These are phyloP conservation scores for Peromyscus attwateri DNA, from an alignment of 2,797 vertebrate species.

Conservation along the genomic window DNA sequence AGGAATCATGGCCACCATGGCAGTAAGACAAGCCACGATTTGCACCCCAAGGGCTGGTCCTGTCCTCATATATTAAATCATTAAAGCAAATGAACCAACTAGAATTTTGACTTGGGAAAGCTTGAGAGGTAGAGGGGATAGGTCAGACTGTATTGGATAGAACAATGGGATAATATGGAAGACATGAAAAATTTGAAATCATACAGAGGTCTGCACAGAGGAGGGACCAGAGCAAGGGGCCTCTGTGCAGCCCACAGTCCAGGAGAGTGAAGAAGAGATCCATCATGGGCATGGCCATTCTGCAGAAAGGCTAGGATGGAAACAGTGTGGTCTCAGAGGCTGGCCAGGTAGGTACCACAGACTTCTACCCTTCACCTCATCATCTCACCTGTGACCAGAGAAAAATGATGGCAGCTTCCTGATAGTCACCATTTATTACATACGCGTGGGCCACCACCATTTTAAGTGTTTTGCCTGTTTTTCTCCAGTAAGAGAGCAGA, in stretches of 20 bases:
- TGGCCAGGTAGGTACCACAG: not conserved
- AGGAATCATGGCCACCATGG: conserved; percentile 54
- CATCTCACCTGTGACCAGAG: not conserved
- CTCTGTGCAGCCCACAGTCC: not conserved
- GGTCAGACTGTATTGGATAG: conserved; percentile 50
- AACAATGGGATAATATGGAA: conserved; percentile 41
- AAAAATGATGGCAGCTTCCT: not conserved
- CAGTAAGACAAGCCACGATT: conserved; percentile 43
- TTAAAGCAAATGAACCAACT: conserved; percentile 21
- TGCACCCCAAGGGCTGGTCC: conserved; percentile 25
- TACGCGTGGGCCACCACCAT: not conserved
- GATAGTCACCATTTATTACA: not conserved
- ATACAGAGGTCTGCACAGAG: not conserved
- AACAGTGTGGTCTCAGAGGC: not conserved
- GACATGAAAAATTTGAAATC: conserved; percentile 6
- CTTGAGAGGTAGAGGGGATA: conserved; percentile 59
- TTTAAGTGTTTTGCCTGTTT: conserved; percentile 34
- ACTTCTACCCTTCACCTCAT: not conserved
- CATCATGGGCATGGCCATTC: too few relatives aligned
- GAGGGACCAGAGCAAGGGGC: not conserved
- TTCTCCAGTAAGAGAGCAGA: not conserved
- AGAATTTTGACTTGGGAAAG: conserved; percentile 56
- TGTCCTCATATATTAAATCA: conserved; percentile 50
- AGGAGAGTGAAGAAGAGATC: not conserved
- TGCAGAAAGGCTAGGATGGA: not conserved